Percentiles rank a stretch among this genome's conserved stretches.
Conservation (phyloP, 1,140 invertebrate genomes). For the Penaeus chinensis region DNA sequence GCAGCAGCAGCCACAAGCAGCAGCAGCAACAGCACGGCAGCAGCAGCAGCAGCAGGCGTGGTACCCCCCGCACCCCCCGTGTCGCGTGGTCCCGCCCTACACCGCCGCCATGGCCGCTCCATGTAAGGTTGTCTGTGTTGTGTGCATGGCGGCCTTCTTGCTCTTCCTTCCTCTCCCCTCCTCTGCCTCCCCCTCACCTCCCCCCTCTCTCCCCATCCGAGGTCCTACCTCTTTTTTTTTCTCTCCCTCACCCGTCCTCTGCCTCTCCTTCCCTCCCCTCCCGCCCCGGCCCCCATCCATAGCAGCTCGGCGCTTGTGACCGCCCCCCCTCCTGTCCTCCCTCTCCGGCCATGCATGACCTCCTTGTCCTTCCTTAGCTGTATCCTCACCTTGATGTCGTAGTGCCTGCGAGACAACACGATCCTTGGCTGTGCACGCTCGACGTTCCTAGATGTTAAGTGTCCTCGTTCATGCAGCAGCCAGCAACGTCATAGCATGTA, state of each 20-base stretch:
- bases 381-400: no score
- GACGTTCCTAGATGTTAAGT: no score
- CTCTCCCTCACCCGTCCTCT: neutral
- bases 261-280: neutral
- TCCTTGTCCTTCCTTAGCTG: slow-evolving; percentile 2
- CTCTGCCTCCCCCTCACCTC: neutral
- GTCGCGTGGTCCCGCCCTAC: slow-evolving; percentile 53
- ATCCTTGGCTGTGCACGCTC: neutral
- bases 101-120: slow-evolving; percentile 58
- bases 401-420: no score
- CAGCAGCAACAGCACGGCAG: slow-evolving; percentile 46
- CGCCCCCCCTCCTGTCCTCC: no score
- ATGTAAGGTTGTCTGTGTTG: slow-evolving; percentile 59
- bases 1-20: slow-evolving; percentile 45
- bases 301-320: no score
- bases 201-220: neutral
- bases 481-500: neutral
- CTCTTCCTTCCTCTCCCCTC: neutral
- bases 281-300: neutral
- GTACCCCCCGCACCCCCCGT: slow-evolving; percentile 51
- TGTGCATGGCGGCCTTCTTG: slow-evolving; percentile 49
- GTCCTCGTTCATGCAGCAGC: neutral
- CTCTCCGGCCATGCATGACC: neutral
- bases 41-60: slow-evolving; percentile 39
- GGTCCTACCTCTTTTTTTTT: neutral